Base-by-base conservation (phyloP, 2,797 vertebrate species). In the Macroramphosus scolopax region DNA sequence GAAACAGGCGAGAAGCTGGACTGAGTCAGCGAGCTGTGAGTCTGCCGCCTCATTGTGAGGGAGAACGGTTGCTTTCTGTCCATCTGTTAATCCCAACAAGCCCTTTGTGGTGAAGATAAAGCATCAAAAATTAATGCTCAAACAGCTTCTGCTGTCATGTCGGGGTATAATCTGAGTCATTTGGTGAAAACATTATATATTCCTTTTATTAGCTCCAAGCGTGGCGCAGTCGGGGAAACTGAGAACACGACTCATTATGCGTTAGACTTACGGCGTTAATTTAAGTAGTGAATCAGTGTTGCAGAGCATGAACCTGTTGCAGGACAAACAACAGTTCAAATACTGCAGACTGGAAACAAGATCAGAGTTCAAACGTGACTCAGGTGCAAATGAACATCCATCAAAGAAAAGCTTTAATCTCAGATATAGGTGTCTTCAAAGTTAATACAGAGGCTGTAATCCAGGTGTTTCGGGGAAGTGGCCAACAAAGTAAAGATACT, bases 41-140 rank as follows among this genome's bases (percentile, higher is more conserved):
- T 63, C 51, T 61, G 61, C 31, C 38, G 47, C 58, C 40, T 63
- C 25, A 17, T 0, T 14, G 14, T 12, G 39, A 42, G 16, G 2
- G n/a, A 39, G 8, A 35, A 4, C 3, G 0, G 5, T 2, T 2
- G 8, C 13, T 41, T 35, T 55, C 25, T 41, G 25, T 33, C 15
- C 42, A 40, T 37, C 14, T 63, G 43, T 15, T 40, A 28, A 28
- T 26, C 29, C 24, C 25, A 14, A 36, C 5, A 1, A 7, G 40
- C 35, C 40, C 26, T 52, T 64, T 61, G 48, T 47, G 52, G 67
- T 50, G 32, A 48, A 20, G 58, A 54, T 30, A 69, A 55, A 53
- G 30, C 33, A 17, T 13, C n/a, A 26, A 8, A 44, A 37, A 48
- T 18, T 1, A 55, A 22, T 25, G 31, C 16, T 11, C 17, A 29